A percentile compares a stretch with the other conserved stretches of the same genome.
phyloP scores from a whole-genome alignment of 2,113 vertebrate species.

The Microcebus jonahi region DNA sequence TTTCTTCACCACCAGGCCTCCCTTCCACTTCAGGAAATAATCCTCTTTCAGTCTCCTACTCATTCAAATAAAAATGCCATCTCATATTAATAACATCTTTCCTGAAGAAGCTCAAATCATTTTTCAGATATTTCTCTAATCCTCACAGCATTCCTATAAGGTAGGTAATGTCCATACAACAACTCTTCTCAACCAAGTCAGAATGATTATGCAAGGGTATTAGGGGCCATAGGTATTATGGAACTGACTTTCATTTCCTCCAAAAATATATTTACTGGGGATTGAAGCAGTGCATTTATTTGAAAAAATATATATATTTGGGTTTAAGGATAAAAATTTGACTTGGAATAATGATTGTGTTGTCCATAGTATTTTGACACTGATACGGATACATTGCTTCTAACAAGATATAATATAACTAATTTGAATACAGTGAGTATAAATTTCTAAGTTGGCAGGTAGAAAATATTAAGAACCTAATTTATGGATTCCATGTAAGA shows the following conservation, averaged over 20 bases:
- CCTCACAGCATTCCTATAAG: constrained; percentile 64
- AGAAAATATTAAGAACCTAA: constrained; percentile 9
- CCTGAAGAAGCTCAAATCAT: constrained; percentile 69
- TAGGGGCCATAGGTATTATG: constrained; percentile 61
- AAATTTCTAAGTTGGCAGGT: constrained; percentile 1
- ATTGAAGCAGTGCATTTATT: constrained; percentile 70
- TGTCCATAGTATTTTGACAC: constrained; percentile 56
- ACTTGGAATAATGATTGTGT: constrained; percentile 57
- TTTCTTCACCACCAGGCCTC: constrained; percentile 30
- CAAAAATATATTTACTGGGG: constrained; percentile 69
- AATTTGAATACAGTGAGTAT: not conserved
- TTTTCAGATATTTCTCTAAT: constrained; percentile 74
- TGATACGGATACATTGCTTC: constrained; percentile 45
- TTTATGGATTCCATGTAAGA: not conserved
- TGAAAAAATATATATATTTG: constrained; percentile 42
- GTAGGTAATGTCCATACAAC: constrained; percentile 74
- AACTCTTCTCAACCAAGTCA: constrained; percentile 61
- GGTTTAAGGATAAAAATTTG: constrained; percentile 64
- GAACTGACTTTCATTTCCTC: constrained; percentile 71
- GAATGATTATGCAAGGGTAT: constrained; percentile 78
- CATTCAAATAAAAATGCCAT: constrained; percentile 76
- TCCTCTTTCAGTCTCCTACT: constrained; percentile 72
- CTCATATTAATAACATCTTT: constrained; percentile 74
- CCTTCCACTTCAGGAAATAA: constrained; percentile 71
- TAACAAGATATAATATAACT: constrained; percentile 25